Conservation (phyloP, 2,888 invertebrate species). For the Anodontia alba region DNA sequence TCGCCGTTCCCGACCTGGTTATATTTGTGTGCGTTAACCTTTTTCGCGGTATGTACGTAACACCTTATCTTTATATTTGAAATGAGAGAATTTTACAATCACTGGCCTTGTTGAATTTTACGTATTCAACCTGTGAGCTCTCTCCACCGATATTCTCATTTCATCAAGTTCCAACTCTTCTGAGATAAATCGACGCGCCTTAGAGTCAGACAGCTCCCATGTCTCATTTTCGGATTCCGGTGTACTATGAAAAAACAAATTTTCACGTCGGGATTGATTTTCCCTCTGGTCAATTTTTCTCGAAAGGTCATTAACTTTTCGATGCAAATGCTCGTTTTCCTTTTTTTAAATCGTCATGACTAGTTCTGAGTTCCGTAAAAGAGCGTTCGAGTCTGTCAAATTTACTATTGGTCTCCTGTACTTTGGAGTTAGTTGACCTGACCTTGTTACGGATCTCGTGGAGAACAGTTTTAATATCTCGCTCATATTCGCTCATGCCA, state of each 20-base stretch:
- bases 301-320: background rate
- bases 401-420: background rate
- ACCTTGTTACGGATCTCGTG: background rate
- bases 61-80: background rate
- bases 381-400: background rate
- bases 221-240: background rate
- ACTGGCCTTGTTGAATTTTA: background rate
- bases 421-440: background rate
- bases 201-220: background rate
- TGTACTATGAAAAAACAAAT: background rate
- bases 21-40: background rate
- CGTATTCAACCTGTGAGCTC: background rate
- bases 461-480: slow-evolving; percentile 3
- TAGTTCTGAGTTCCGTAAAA: background rate
- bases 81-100: background rate
- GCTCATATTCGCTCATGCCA: background rate
- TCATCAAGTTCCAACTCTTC: background rate
- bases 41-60: background rate
- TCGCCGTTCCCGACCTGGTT: too few species aligned
- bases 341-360: background rate
- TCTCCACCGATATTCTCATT: background rate
- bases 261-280: background rate
- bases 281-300: slow-evolving; percentile 2
- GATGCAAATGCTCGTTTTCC: background rate
- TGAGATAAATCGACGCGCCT: background rate